Percentiles rank a stretch among this genome's conserved stretches.
Conservation (phyloP, 1,140 invertebrate species). For the Cydia pomonella region DNA sequence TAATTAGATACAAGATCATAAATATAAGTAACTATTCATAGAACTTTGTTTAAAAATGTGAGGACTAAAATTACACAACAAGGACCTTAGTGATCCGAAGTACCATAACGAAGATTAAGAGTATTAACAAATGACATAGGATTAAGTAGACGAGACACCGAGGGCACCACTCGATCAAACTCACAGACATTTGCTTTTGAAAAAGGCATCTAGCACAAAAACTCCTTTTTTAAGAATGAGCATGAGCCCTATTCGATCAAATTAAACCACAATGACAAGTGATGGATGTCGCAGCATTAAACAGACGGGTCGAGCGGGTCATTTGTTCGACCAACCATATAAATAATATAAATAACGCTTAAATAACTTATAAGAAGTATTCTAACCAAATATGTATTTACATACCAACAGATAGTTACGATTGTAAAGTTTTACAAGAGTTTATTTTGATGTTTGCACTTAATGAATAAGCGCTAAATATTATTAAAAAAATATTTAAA, state of each 20-base stretch:
- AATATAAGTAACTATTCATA: neutral
- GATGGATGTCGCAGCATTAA: conserved; percentile 29
- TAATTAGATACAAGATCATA: no score
- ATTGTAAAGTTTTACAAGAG: no score
- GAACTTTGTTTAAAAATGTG: neutral
- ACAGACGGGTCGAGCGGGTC: conserved; percentile 16
- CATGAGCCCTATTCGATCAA: conserved; percentile 26
- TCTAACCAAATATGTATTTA: no score
- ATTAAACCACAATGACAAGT: conserved; percentile 31
- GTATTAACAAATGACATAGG: conserved; percentile 4
- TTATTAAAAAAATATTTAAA: neutral
- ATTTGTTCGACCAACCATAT: neutral
- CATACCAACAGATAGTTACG: no score
- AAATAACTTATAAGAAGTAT: no score
- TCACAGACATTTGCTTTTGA: neutral
- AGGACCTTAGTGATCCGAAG: neutral
- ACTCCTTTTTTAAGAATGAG: conserved; percentile 13
- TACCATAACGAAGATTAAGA: neutral
- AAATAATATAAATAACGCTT: neutral
- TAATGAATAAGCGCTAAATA: neutral
- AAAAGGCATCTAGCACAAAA: conserved; percentile 5
- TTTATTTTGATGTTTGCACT: no score
- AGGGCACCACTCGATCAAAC: conserved; percentile 20
- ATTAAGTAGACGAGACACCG: conserved; percentile 4
- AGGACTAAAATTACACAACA: neutral